Evolutionary conservation across 2,113 vertebrate genomes (phyloP).

Genomic region (Carlito syrichta): DNA sequence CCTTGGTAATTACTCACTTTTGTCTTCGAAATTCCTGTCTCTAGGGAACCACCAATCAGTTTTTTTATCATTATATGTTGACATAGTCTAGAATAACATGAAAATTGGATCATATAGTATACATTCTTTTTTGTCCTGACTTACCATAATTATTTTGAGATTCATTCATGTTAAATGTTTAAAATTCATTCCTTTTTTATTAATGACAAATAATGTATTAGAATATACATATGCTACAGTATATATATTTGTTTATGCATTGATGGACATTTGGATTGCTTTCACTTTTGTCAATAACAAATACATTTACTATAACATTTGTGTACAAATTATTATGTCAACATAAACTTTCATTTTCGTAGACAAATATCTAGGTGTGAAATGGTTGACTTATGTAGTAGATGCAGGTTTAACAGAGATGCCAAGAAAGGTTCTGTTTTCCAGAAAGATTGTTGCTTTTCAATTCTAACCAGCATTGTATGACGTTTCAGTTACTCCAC

Average conservation of each 20-base stretch:
- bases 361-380: neutral
- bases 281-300: neutral
- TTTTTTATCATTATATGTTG: neutral
- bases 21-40: neutral
- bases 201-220: too few species aligned
- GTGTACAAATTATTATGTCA: neutral
- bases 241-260: neutral
- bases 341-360: neutral
- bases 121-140: neutral
- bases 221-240: neutral
- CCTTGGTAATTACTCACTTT: neutral
- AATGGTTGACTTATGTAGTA: neutral
- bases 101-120: neutral
- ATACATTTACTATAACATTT: neutral
- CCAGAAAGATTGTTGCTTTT: neutral
- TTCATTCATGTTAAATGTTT: neutral
- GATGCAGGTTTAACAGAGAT: neutral
- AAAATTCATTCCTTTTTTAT: too few species aligned
- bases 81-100: neutral
- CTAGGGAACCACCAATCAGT: fast-evolving
- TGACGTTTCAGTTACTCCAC: neutral
- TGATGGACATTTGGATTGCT: neutral
- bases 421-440: neutral
- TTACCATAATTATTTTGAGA: neutral
- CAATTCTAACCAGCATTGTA: neutral